Evolutionary conservation across 2,113 vertebrate genomes (phyloP), one percentile per base, ranked within the genome.

Genomic region (Zingel zingel): DNA sequence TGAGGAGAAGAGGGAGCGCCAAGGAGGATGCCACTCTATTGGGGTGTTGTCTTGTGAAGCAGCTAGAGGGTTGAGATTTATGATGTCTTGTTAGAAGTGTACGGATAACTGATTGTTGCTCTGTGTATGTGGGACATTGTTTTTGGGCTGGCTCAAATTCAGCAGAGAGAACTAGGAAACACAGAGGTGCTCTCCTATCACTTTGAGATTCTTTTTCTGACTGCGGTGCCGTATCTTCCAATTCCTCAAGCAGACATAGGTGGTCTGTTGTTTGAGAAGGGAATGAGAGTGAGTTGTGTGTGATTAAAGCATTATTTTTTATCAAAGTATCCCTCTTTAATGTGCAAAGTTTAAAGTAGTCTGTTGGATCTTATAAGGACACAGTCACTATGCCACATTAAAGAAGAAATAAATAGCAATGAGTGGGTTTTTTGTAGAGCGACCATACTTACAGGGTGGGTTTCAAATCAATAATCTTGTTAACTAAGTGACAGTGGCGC

Each of bases 381-480:
- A 75, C 48, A 74, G 61, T 54, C 70, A 75, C 65, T 53, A 51
- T 54, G 11, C 48, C 71, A 36, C 59, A 61, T 21, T 7, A 3
- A 91, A 87, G 84, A 62, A 39, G 66, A 48, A 87, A 87, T 89
- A 76, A 92, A 91, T 86, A 79, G 64, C 77, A 86, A 92, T 93
- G 87, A 89, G 77, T 76, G 73, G 81, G 80, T 86, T 57, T 87
- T 88, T 79, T 88, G 65, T 77, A 54, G 50, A 74, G 56, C 36
- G 7, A 59, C 51, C 61, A 54, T 86, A 81, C 70, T 86, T 69
- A 67, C 64, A 74, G 45, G 79, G 76, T 78, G 65, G 77, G 78
- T 90, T 87, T 57, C 68, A 89, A 88, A 93, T 93, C 93, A 91
- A 93, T 93, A 92, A 91, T 74, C 89, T 87, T 86, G 83, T 92